Base-by-base conservation (phyloP, 2,888 invertebrate genomes). In the Sphaerophoria taeniata region DNA sequence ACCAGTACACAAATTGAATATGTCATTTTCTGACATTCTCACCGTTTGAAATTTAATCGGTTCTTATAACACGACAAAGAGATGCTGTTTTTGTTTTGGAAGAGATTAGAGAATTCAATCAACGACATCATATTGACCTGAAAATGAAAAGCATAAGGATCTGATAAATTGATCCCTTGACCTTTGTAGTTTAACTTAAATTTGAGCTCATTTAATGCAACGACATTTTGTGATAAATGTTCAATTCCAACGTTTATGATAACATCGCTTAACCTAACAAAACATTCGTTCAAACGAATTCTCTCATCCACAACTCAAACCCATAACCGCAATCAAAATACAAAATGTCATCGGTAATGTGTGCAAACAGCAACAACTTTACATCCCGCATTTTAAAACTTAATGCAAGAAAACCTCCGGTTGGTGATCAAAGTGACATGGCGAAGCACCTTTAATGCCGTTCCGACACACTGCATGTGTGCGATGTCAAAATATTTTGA, bases 401-500 rank as follows among this genome's bases (percentile, higher is more conserved):
- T 24, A 65, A 65, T 65, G 49, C 65, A 53, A 71, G 77, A 70
- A 82, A 71, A 24, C 24, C 24, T 24, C 24, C 24, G 24, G 24
- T 51, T 73, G 49, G 69, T 71, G 77, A 82, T 82, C 77, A 63
- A 73, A 78, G 73, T 79, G 79, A 84, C 74, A 75, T 75, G 77
- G 75, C 65, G 73, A 60, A 49, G 83, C 75, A 84, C 75, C 75
- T 80, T 75, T 75, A 80, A 80, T 85, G 76, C 53, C 63, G 65
- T 74, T 71, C 72, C 69, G 69, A 65, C 81, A 81, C 63, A 73
- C 69, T 70, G 61, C 71, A 58, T 77, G 51, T 73, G 56, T 69
- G 65, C 24, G 45, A 75, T 85, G 85, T 81, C 81, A 85, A 85
- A 85, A 81, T 81, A 73, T 85, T 85, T 85, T 85, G 81, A 85